Base-by-base conservation (phyloP, 2,888 invertebrate genomes). In the Chalcis sispes region DNA sequence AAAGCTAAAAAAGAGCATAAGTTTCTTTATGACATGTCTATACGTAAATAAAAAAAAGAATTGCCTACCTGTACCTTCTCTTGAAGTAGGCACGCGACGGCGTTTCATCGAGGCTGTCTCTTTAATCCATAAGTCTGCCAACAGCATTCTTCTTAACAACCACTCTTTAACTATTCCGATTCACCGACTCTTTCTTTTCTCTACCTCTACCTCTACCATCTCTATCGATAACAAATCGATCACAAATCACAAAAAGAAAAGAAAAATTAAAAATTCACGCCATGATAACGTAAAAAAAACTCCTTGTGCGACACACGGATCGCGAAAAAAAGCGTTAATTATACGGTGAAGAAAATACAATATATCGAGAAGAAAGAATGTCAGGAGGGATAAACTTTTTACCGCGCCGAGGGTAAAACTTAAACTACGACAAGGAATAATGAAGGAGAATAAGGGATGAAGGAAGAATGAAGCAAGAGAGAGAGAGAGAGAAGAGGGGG, bases 81-180 rank as follows among this genome's bases (percentile, higher is more conserved):
- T n/a, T 13, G 54, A 66, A 67, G 46, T 40, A 66, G 66, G 23
- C 58, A 58, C 56, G 67, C 67, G 56, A 67, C 13, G 67, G 15
- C 20, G 15, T 8, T 20, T 67, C 46, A 58, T 46, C 58, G 56
- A 25, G 40, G 8, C 4, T n/a, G n/a, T 23, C 7, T 27, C 25
- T 29, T 29, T 58, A 58, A 67, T 67, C 67, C 58, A 67, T 58
- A 58, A 67, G 29, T 8, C 29, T 20, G 2, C 18, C 13, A n/a
- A 8, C 13, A 52, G 27, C 54, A 67, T 67, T 29, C 58, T 58
- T 29, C 13, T 29, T 20, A 7, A 13, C 59, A 18, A 23, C 23
- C 25, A 36, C 23, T 23, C 23, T 25, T 8, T 25, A 15, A 20
- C n/a, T 20, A 15, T 20, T 15, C 27, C 8, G 2, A 5, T 20